Base-by-base conservation (phyloP, 2,797 vertebrate genomes). In the Iguana delicatissima region DNA sequence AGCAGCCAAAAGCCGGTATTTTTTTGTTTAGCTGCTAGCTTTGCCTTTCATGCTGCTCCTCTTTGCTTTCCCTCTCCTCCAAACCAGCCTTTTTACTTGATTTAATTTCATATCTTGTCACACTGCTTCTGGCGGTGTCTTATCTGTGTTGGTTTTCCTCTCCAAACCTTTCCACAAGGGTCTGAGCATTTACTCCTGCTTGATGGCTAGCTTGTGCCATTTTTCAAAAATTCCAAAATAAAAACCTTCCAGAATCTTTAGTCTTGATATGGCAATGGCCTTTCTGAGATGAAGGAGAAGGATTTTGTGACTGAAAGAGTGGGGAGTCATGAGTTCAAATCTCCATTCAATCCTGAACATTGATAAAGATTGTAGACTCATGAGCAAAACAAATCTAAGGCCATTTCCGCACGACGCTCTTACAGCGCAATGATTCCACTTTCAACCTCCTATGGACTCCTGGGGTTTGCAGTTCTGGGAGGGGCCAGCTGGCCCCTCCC, bases 81-180 rank as follows among this genome's bases (percentile, higher is more conserved):
- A 84, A 94, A 91, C 88, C 93, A 93, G 93, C 93, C 93, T 96
- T 94, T 83, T 94, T 92, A 93, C 94, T 94, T 94, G 95, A 93
- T 95, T 95, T 94, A 89, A 95, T 96, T 95, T 96, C 95, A 96
- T 94, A 93, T 92, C 91, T 94, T 93, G 90, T 93, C 86, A 89
- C 88, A 59, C 76, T 14, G 8, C 89, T 95, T 16, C 80, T 91
- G 69, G 1, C 1, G 69, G 86, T 55, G 79, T 85, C 83, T 87
- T 74, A 42, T 93, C 95, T 89, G 22, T 89, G 55, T 93, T 84
- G 52, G 26, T 93, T 92, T 80, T 90, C 16, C 10, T 46, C 90
- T 91, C 87, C 1, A n/a, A 87, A 91, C 26, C 82, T 50, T 82
- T 52, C 90, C 59, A 67, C 35, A 76, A 72, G 84, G 76, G 93